Evolutionary conservation across 2,888 invertebrate genomes (phyloP), one percentile per base, ranked within the genome.

Genomic region (Ormyrus pomaceus): DNA sequence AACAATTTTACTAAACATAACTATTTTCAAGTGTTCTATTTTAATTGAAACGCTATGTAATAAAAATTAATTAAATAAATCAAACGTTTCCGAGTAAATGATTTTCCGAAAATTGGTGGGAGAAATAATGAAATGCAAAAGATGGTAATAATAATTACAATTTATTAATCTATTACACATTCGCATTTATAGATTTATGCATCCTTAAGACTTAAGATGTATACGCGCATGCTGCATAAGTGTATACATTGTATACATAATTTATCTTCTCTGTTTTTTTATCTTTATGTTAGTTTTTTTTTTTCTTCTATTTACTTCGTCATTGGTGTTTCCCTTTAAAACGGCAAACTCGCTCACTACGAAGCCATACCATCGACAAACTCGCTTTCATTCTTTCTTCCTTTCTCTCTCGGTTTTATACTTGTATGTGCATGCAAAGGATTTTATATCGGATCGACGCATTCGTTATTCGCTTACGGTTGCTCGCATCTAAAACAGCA

Each of bases 161-260:
- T 87, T 87, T 83, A 85, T 87, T 88, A 87, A 87, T 86, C 87
- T 88, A 88, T 88, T 83, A 87, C 86, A 86, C 84, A 85, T 84
- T 85, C 86, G 86, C 85, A 85, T 86, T 84, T 84, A 86, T 86
- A 86, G 85, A 84, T 86, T 86, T 86, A 86, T 87, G 84, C 84
- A 84, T 83, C 79, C 75, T 82, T 78, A 83, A 83, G 81, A 83
- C 80, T 82, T 65, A 82, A 83, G 81, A 84, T 82, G 81, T 84
- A 82, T 82, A 84, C 82, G 82, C 81, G 13, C 62, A 81, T 74
- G 34, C 70, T 71, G 55, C 84, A 83, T 86, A 84, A 82, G 83
- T 85, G 86, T 86, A 86, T 87, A 88, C 87, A 86, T 82, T 87
- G 87, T 88, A 87, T 87, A 87, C 86, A 86, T 85, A 55, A 72